These are phyloP conservation scores for Penaeus chinensis DNA, from an alignment of 1,140 invertebrate genomes.

Conservation along the genomic window DNA sequence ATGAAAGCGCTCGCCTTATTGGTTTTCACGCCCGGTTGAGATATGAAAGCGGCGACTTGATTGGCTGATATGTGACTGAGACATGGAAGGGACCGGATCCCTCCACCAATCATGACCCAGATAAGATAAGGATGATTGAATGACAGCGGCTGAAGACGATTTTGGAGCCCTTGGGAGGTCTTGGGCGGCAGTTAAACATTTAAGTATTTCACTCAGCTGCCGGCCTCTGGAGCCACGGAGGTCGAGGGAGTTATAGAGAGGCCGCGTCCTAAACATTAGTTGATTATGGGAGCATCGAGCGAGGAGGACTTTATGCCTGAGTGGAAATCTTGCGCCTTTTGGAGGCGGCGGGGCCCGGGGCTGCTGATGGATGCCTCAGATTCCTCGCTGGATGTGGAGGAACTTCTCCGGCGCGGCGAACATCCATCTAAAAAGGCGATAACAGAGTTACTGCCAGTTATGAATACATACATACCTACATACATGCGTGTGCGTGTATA, in stretches of 20 bases:
- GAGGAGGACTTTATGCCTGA: no score
- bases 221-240: not conserved
- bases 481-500: no score
- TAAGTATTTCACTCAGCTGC: slow-evolving; percentile 20
- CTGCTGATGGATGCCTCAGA: no score
- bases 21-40: slow-evolving; percentile 39
- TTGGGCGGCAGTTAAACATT: slow-evolving; percentile 24
- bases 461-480: no score
- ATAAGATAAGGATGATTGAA: slow-evolving; percentile 51
- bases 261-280: not conserved
- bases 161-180: slow-evolving; percentile 18
- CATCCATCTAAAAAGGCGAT: no score
- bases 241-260: no score
- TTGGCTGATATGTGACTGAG: slow-evolving; percentile 44
- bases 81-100: slow-evolving; percentile 27
- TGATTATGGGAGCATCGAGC: not conserved
- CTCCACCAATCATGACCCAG: slow-evolving; percentile 45
- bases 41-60: slow-evolving; percentile 49
- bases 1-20: slow-evolving; percentile 55
- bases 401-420: no score
- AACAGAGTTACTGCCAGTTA: no score
- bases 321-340: no score
- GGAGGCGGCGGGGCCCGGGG: no score
- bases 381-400: no score
- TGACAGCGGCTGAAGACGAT: slow-evolving; percentile 35